A percentile compares a stretch with the other conserved stretches of the same genome.
Evolutionary conservation across 1,140 invertebrate species (phyloP).

Genomic region (Oreohelix idahoensis): DNA sequence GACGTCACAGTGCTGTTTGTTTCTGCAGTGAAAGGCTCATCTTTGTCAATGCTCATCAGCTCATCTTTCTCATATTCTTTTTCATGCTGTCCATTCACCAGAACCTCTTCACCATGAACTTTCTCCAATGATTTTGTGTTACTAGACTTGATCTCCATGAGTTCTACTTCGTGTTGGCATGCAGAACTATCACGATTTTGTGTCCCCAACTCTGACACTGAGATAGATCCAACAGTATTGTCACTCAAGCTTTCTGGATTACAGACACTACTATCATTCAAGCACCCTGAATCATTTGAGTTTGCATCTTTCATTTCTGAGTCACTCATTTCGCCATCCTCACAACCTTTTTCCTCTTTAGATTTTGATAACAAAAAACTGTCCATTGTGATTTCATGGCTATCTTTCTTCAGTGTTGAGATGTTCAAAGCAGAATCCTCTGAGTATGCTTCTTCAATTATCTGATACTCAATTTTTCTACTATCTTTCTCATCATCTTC

Average conservation of each 20-base stretch:
- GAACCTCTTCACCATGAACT: not conserved
- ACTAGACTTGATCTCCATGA: not conserved
- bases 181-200: not conserved
- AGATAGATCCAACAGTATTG: not conserved
- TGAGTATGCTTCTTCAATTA: not conserved
- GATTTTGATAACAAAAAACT: constrained; percentile 48
- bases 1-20: not conserved
- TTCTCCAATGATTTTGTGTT: not conserved
- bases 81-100: not conserved
- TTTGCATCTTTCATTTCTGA: not conserved
- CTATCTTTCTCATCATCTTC: constrained; percentile 32
- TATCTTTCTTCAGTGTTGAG: constrained; percentile 66
- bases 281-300: not conserved
- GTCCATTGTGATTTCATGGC: constrained; percentile 70
- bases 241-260: too few relatives aligned
- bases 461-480: not conserved
- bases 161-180: not conserved
- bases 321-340: not conserved
- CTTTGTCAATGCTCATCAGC: not conserved
- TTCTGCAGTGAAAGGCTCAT: not conserved
- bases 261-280: too few relatives aligned
- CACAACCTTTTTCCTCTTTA: not conserved
- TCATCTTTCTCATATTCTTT: not conserved
- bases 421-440: constrained; percentile 2
- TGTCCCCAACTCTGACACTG: not conserved